phyloP scores from a whole-genome alignment of 1,140 invertebrate species.

The Mactra quadrangularis region DNA sequence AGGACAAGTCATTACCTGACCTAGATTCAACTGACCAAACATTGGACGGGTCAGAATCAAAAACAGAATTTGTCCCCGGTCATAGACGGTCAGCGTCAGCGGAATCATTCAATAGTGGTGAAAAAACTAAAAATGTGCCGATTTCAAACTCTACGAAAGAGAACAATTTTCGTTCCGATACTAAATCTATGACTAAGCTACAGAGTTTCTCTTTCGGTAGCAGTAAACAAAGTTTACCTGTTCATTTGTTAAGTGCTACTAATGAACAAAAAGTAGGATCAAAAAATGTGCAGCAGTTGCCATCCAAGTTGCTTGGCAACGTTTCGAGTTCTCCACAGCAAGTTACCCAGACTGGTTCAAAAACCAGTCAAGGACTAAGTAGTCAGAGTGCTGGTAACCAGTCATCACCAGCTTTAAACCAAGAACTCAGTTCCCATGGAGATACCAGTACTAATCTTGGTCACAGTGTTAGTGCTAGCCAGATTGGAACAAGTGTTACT shows the following conservation, averaged over 20 bases:
- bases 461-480: conserved; percentile 38
- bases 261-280: conserved; percentile 90
- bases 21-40: not conserved
- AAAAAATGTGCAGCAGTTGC: conserved; percentile 71
- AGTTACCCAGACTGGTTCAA: not conserved
- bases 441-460: not conserved
- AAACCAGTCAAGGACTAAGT: conserved; percentile 1
- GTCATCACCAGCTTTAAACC: not conserved
- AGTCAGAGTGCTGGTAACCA: conserved; percentile 9
- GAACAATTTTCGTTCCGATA: conserved; percentile 45
- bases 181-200: conserved; percentile 62
- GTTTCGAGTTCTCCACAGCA: conserved; percentile 17
- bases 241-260: conserved; percentile 91
- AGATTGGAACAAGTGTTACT: conserved; percentile 8
- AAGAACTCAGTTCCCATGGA: conserved; percentile 3
- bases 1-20: conserved; percentile 16
- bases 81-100: conserved; percentile 76
- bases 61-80: conserved; percentile 43
- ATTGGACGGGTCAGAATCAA: conserved; percentile 18
- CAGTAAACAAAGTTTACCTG: conserved; percentile 71
- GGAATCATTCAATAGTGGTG: conserved; percentile 71
- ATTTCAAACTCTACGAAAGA: conserved; percentile 51
- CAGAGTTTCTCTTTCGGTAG: conserved; percentile 49
- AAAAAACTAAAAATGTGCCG: conserved; percentile 59
- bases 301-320: conserved; percentile 66